phyloP scores from a whole-genome alignment of 2,113 vertebrate genomes.

The Ammodramus savannarum region DNA sequence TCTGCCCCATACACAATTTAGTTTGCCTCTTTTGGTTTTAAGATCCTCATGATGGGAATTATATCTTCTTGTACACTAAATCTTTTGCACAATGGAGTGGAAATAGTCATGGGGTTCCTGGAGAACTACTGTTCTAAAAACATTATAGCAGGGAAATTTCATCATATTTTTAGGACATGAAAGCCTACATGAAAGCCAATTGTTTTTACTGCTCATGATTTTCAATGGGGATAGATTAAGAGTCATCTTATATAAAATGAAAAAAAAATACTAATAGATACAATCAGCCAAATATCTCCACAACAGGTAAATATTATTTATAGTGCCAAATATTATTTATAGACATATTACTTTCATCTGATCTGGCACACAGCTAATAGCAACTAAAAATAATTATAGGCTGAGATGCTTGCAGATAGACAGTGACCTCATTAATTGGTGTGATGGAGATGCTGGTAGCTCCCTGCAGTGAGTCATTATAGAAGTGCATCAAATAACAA shows the following conservation, averaged over 20 bases:
- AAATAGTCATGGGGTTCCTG: not conserved
- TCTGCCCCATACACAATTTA: not conserved
- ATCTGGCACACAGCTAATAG: not conserved
- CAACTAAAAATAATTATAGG: slow-evolving; percentile 35
- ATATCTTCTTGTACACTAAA: not conserved
- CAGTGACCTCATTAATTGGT: slow-evolving; percentile 72
- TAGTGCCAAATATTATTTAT: not conserved
- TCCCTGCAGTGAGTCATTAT: slow-evolving; percentile 71
- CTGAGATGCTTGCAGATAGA: slow-evolving; percentile 41
- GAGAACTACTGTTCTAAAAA: not conserved
- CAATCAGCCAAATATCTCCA: not conserved
- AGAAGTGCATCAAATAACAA: slow-evolving; percentile 70
- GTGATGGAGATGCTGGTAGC: slow-evolving; percentile 59
- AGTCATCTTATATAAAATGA: not conserved
- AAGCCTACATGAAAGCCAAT: not conserved
- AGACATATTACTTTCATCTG: not conserved
- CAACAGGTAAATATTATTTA: not conserved
- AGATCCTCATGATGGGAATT: not conserved
- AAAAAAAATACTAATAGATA: not conserved
- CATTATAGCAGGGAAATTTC: not conserved
- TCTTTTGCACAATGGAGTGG: not conserved
- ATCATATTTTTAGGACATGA: not conserved
- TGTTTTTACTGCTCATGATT: not conserved
- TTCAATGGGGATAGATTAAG: not conserved
- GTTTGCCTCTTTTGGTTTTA: not conserved